Percentiles rank a stretch among this genome's conserved stretches.
phyloP scores from a whole-genome alignment of 2,113 vertebrate species.

The Ochotona princeps region DNA sequence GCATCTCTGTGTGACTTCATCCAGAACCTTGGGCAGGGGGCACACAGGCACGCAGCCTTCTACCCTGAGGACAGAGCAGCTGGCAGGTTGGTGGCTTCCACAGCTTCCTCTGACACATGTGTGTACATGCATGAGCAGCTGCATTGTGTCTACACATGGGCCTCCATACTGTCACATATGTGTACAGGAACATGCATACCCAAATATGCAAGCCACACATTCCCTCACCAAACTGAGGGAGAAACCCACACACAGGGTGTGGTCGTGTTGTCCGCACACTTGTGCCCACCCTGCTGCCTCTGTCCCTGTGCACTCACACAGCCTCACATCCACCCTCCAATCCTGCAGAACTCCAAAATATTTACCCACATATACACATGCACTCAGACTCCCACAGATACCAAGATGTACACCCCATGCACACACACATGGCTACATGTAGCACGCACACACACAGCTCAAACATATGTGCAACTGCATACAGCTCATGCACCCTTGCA shows the following conservation, averaged over 20 bases:
- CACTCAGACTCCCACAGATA: not conserved
- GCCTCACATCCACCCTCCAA: not conserved
- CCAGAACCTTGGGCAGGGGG: constrained; percentile 92
- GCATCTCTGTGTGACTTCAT: constrained; percentile 95
- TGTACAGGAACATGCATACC: not conserved
- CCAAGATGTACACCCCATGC: not conserved
- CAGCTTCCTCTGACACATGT: not conserved
- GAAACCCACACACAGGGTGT: not conserved
- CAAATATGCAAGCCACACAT: not conserved
- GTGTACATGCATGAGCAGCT: not conserved
- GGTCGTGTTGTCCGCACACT: not conserved
- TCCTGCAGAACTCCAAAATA: not conserved
- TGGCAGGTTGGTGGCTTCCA: not conserved
- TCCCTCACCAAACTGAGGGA: not conserved
- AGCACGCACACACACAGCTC: not conserved
- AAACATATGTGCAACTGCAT: not conserved
- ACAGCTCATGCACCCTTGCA: not conserved
- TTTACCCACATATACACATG: not conserved
- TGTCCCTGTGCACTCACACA: not conserved
- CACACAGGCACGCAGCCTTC: constrained; percentile 95
- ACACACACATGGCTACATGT: not conserved
- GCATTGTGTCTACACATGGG: not conserved
- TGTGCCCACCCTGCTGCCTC: not conserved
- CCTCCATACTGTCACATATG: not conserved
- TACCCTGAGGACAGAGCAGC: constrained; percentile 87